Evolutionary conservation across 37 sponge, comb jelly and placozoan species (phyloP), one percentile per base, ranked within the genome.

Genomic region (Theonella swinhoei): DNA sequence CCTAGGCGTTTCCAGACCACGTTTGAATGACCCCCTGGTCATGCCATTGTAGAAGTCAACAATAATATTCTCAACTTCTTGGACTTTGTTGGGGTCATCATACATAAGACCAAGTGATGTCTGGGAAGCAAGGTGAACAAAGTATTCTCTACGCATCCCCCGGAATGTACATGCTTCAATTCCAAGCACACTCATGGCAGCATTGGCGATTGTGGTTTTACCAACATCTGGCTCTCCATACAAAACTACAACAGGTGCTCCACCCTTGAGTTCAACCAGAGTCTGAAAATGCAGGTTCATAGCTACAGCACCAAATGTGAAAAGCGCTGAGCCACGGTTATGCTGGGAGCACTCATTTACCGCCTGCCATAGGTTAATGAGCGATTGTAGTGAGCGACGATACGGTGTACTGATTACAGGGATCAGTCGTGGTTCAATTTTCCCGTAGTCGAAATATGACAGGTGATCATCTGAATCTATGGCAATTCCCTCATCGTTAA

Each of bases 201-300:
- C 74, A 73, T 73, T 73, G 42, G 79, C 79, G 63, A 78, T 61
- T 20, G 80, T 66, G 1, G 80, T 79, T 40, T 79, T 79, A 24
- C 80, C 80, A 41, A 65, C 68, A 35, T 79, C 80, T 66, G 68
- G 80, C 68, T 79, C 80, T 4, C 80, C 68, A 65, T 65, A 79
- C 30, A 79, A 36, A 11, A 79, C 80, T 19, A 79, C 80, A 29
- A 79, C 68, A 37, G 80, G 66, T 35, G 66, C 64, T 3, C 79
- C 79, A 5, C 79, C 79, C n/a, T 78, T 63, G 2, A 78, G 62
- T 24, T 63, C 79, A 62, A 78, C 66, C 8, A 78, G 26, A 17
- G 79, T 63, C 26, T 78, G 64, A 30, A 78, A 78, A 63, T 75
- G 76, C 76, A 75, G 8, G 47, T 75, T 75, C 30, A 75, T 78